Percentiles rank a stretch among this genome's conserved stretches.
Conservation (phyloP, 2,797 vertebrate species). For the Tauraco hartlaubi region DNA sequence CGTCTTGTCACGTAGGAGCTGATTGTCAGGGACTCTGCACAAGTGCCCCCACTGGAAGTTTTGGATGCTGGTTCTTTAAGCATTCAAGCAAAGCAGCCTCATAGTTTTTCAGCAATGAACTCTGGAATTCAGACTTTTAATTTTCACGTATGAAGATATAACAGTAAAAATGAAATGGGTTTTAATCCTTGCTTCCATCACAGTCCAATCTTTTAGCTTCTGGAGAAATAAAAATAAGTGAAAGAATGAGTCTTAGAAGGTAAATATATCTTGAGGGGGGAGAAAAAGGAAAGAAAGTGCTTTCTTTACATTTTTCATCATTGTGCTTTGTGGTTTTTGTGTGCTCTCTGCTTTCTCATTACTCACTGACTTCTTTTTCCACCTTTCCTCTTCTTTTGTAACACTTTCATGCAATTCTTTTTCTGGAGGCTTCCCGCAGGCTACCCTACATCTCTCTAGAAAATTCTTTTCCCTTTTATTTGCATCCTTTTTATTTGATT, state of each 20-base stretch:
- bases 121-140: not conserved
- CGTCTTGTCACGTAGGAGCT: not conserved
- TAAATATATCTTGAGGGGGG: not conserved
- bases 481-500: not conserved
- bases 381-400: not conserved
- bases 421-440: conserved; percentile 2
- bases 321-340: not conserved
- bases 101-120: not conserved
- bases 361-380: not conserved
- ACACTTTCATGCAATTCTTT: not conserved
- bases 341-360: not conserved
- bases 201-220: not conserved
- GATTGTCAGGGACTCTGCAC: not conserved
- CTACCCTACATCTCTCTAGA: not conserved
- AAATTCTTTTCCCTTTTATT: conserved; percentile 21
- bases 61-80: not conserved
- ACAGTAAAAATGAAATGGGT: not conserved
- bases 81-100: not conserved
- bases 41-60: not conserved
- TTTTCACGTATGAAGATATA: not conserved
- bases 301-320: not conserved
- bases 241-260: not conserved
- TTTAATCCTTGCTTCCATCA: not conserved
- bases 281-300: not conserved
- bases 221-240: not conserved